Evolutionary conservation across 2,113 vertebrate species (phyloP), one percentile per base, ranked within the genome.

Genomic region (Octodon degus): DNA sequence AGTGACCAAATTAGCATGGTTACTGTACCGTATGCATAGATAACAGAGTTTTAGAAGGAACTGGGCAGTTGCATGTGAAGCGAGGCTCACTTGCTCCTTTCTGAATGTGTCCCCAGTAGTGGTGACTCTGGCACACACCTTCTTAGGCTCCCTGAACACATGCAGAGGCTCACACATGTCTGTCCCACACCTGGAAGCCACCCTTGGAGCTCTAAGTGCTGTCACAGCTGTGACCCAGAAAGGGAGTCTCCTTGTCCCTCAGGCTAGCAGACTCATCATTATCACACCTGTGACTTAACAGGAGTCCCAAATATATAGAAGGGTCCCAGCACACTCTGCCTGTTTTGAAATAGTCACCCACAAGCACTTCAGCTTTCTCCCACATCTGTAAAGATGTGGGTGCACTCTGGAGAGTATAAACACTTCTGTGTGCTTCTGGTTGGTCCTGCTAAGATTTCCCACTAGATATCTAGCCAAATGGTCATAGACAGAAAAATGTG

Each of bases 151-250:
- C 50, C 27, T 6, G 72, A 17, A 16, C 3, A 20, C 12, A 0
- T 7, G 43, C n/a, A 1, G 0, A 0, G 83, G 11, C 9, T 2
- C 65, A 11, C 53, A 17, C 11, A 1, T 12, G 7, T 11, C 62
- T 2, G 32, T 3, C 32, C 27, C 1, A 6, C 37, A 4, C 22
- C 32, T 3, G 2, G 32, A 53, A 8, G 24, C 37, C 13, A 8
- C 79, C 0, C 1, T 2, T 14, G 55, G 11, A 65, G 4, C 1
- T 0, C 0, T 25, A 17, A 7, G 62, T 20, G 0, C 4, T 20
- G 34, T 40, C 16, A 5, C 13, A 27, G 37, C 25, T 0, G 34
- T 55, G 55, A 11, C 55, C 8, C 40, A 22, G 9, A 53, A 14
- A 55, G 4, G 16, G 3, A 1, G 1, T 17, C 0, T 43, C 3